Evolutionary conservation across 1,140 invertebrate species (phyloP).

Genomic region (Cyclina sinensis): DNA sequence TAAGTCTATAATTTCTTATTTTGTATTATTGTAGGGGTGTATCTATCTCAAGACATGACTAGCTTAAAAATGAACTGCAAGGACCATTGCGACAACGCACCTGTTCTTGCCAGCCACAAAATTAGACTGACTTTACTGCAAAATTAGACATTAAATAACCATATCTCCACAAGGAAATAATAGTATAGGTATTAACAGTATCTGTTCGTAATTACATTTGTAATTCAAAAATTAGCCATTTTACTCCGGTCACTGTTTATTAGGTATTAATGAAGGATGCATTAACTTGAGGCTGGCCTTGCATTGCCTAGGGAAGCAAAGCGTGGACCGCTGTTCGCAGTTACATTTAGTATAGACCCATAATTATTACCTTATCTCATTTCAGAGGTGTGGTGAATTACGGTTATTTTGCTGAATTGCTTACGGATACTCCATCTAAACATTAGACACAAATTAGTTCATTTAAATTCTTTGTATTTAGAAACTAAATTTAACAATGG

Average conservation of each 20-base stretch:
- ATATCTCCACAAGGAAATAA: not conserved
- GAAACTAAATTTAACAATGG: too few species aligned
- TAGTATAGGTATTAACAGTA: not conserved
- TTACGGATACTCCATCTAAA: too few species aligned
- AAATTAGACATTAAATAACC: not conserved
- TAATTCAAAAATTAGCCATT: not conserved
- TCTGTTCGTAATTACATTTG: not conserved
- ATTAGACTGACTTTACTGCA: not conserved
- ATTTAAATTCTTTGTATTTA: too few species aligned
- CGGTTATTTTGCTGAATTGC: not conserved
- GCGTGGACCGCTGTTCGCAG: not conserved
- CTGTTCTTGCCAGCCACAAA: not conserved
- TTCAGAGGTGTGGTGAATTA: not conserved
- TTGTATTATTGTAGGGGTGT: too few species aligned
- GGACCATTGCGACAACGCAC: too few species aligned
- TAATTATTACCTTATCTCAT: not conserved
- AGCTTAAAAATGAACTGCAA: too few species aligned
- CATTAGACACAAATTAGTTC: too few species aligned
- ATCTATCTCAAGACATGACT: too few species aligned
- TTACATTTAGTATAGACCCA: not conserved
- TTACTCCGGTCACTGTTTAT: slow-evolving; percentile 22
- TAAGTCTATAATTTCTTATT: too few species aligned
- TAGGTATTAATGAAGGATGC: not conserved
- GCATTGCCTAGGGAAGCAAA: slow-evolving; percentile 10
- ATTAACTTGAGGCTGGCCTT: not conserved